phyloP scores from a whole-genome alignment of 2,113 vertebrate genomes.

The Laticauda colubrina region DNA sequence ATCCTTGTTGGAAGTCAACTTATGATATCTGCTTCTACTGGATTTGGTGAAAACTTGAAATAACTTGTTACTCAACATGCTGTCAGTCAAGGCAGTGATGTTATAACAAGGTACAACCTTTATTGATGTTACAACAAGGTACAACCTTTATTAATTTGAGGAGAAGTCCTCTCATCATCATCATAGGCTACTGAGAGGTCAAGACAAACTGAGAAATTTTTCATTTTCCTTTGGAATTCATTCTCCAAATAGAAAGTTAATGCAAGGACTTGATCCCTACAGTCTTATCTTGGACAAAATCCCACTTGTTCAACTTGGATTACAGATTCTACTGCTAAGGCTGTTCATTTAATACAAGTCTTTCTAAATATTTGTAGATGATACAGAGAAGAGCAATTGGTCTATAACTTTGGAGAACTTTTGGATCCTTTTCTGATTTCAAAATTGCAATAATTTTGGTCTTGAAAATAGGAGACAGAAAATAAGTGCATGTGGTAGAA shows the following conservation, averaged over 20 bases:
- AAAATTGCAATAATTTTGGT: not conserved
- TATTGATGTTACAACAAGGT: not conserved
- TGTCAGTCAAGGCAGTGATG: not conserved
- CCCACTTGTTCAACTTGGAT: not conserved
- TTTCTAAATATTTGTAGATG: not conserved
- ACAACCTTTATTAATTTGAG: not conserved
- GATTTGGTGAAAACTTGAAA: not conserved
- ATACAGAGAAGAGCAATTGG: not conserved
- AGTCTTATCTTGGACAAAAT: not conserved
- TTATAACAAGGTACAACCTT: not conserved
- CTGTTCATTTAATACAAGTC: not conserved
- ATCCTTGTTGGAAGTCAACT: not conserved
- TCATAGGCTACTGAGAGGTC: not conserved
- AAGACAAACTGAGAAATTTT: not conserved
- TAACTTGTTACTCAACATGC: not conserved
- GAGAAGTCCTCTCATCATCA: not conserved
- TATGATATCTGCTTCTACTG: not conserved
- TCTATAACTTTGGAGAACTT: not conserved
- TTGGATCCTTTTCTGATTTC: not conserved
- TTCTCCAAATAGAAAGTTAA: not conserved
- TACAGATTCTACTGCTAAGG: not conserved
- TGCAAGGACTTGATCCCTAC: not conserved
- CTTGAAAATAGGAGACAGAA: not conserved
- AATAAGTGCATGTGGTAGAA: not conserved
- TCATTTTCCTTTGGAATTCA: not conserved